Conservation (phyloP, 2,797 vertebrate species). For the Poecilia gillii region DNA sequence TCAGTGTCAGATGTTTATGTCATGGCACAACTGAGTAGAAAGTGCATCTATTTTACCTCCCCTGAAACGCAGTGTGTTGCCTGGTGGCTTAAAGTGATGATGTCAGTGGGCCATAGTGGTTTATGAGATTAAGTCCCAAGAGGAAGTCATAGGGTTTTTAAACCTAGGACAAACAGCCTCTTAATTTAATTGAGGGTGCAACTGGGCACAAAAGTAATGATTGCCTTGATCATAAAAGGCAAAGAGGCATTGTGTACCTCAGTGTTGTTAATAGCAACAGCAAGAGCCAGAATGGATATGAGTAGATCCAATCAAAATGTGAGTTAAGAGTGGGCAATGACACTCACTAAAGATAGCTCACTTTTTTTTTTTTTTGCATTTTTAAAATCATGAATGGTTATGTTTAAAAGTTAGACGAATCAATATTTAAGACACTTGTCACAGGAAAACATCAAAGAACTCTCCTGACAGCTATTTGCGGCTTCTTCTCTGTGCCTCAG, state of each 20-base stretch:
- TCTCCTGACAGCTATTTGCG: constrained; percentile 33
- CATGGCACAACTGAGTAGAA: constrained; percentile 19
- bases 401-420: constrained; percentile 12
- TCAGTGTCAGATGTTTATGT: constrained; percentile 26
- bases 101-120: constrained; percentile 72
- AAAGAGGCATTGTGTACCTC: constrained; percentile 46
- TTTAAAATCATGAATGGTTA: constrained; percentile 23
- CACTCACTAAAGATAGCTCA: background rate
- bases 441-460: constrained; percentile 16
- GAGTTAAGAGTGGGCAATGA: constrained; percentile 3
- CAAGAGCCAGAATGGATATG: constrained; percentile 29
- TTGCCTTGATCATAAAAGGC: constrained; percentile 68
- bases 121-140: constrained; percentile 77
- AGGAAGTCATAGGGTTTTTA: constrained; percentile 71
- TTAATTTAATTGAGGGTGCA: constrained; percentile 82
- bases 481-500: constrained; percentile 29
- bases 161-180: constrained; percentile 76
- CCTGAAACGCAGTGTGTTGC: constrained; percentile 51
- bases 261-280: constrained; percentile 58
- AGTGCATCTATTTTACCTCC: constrained; percentile 39
- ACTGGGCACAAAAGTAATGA: constrained; percentile 76
- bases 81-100: constrained; percentile 69
- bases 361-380: constrained; percentile 12
- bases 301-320: constrained; percentile 28
- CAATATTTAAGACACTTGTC: constrained; percentile 46